Evolutionary conservation across 2,113 vertebrate species (phyloP).

Genomic region (Smithornis capensis): DNA sequence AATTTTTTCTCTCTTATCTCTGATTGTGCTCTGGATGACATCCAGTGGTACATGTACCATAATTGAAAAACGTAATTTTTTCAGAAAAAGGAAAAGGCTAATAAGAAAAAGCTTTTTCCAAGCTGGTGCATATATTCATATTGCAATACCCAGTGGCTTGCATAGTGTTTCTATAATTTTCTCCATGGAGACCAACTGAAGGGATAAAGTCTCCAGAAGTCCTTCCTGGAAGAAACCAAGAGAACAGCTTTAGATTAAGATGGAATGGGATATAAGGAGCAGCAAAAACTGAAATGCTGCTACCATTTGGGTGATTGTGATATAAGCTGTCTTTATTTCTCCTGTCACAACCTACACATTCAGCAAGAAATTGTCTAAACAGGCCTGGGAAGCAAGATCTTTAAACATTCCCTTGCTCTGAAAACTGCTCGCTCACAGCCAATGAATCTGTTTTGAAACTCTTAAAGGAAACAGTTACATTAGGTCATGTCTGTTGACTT

Average conservation of each 20-base stretch:
- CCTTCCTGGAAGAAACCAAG: not conserved
- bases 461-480: constrained; percentile 5
- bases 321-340: not conserved
- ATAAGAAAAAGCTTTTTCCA: not conserved
- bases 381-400: not conserved
- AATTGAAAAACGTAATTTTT: not conserved
- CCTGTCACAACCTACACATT: not conserved
- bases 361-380: not conserved
- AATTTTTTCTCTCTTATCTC: not conserved
- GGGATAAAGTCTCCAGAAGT: not conserved
- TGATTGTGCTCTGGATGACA: not conserved
- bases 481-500: constrained; percentile 8
- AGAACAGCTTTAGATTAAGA: not conserved
- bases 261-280: not conserved
- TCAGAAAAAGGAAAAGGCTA: not conserved
- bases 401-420: not conserved
- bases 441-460: constrained; percentile 17
- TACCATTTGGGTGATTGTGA: not conserved
- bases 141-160: not conserved
- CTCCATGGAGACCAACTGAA: not conserved
- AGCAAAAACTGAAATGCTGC: not conserved
- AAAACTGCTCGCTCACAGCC: not conserved
- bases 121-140: not conserved
- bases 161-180: not conserved
- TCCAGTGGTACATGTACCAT: constrained; percentile 6